A percentile compares a stretch with the other conserved stretches of the same genome.
Conservation (phyloP, 2,888 invertebrate genomes). For the Dynastes grantii region DNA sequence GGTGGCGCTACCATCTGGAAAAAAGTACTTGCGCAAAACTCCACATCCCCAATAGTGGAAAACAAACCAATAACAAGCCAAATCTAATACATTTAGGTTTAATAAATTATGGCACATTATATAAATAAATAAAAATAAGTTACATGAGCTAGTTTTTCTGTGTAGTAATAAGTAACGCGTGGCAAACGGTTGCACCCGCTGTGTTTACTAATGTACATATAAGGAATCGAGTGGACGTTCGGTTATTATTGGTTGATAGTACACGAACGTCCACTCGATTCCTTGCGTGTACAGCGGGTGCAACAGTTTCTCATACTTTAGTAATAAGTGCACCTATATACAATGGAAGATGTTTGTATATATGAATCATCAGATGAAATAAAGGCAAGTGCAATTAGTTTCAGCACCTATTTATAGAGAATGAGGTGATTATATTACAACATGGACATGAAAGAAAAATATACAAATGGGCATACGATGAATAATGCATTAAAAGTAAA, state of each 20-base stretch:
- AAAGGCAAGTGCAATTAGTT: background rate
- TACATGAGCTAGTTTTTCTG: slow-evolving; percentile 22
- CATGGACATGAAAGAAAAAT: background rate
- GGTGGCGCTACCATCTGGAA: slow-evolving; percentile 87
- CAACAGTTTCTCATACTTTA: too few species aligned
- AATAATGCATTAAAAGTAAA: slow-evolving; percentile 22
- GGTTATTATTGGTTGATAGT: too few species aligned
- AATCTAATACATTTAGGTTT: slow-evolving; percentile 1
- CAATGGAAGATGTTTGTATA: background rate
- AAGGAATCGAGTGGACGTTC: too few species aligned
- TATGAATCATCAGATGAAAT: background rate
- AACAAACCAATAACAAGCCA: too few species aligned
- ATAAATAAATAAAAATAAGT: slow-evolving; percentile 47
- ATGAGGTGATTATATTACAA: slow-evolving; percentile 19
- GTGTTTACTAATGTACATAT: too few species aligned
- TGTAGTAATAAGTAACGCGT: background rate
- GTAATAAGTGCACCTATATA: background rate
- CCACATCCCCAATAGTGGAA: slow-evolving; percentile 71
- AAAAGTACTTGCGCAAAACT: slow-evolving; percentile 85
- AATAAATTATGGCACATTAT: slow-evolving; percentile 50
- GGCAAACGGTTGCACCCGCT: too few species aligned
- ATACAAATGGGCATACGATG: slow-evolving; percentile 31
- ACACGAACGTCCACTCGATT: too few species aligned
- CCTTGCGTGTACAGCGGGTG: too few species aligned
- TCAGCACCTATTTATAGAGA: background rate